Evolutionary conservation across 1,140 invertebrate genomes (phyloP).

Genomic region (Oedothorax gibbosus): DNA sequence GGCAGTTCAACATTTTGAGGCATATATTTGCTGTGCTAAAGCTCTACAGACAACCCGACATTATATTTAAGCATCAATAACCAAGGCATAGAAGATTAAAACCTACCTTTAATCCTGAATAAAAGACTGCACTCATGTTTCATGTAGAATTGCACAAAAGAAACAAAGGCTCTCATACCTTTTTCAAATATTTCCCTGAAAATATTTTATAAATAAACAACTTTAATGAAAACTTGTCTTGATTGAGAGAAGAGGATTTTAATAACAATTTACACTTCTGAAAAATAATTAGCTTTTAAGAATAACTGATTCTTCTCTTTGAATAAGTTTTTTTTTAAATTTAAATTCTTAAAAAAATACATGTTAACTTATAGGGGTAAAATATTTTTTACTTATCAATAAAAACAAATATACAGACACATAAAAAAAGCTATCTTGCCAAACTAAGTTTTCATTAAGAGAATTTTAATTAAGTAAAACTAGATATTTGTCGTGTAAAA

Average conservation of each 20-base stretch:
- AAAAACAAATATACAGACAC: too few species aligned
- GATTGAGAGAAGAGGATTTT: too few species aligned
- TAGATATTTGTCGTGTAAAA: too few species aligned
- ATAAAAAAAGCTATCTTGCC: too few species aligned
- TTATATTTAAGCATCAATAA: background rate
- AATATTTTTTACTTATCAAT: too few species aligned
- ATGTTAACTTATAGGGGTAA: too few species aligned
- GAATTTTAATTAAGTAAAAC: too few species aligned
- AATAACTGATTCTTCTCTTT: background rate
- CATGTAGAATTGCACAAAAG: constrained; percentile 90
- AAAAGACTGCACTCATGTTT: constrained; percentile 97
- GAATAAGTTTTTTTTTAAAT: background rate
- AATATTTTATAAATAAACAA: background rate
- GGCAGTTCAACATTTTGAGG: background rate
- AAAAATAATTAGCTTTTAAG: too few species aligned
- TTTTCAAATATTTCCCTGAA: constrained; percentile 81
- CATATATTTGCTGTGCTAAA: background rate
- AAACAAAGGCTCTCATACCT: constrained; percentile 93
- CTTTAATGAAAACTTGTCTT: too few species aligned
- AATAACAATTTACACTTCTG: too few species aligned
- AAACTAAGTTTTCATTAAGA: too few species aligned
- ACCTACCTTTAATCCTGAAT: constrained; percentile 80
- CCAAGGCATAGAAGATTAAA: background rate
- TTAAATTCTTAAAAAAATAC: background rate
- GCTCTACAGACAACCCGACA: background rate